phyloP scores from a whole-genome alignment of 2,888 invertebrate genomes.

The Lepetodrilus schrolli region DNA sequence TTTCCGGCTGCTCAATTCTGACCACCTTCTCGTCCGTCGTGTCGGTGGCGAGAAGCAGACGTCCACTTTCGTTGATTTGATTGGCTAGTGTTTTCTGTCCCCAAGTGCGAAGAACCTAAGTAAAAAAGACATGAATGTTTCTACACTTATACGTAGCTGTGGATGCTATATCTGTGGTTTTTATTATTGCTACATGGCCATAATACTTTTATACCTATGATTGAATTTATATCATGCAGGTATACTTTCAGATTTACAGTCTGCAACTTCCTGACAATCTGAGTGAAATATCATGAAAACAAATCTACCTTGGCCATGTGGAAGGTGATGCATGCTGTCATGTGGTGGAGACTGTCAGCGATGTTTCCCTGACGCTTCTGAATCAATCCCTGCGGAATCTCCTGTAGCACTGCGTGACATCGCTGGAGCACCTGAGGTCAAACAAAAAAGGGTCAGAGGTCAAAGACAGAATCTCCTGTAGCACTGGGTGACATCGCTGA shows the following conservation, averaged over 20 bases:
- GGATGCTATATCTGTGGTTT: background rate
- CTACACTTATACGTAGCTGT: background rate
- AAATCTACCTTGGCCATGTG: constrained; percentile 71
- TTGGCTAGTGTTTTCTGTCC: constrained; percentile 70
- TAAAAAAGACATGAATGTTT: background rate
- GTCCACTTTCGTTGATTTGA: constrained; percentile 69
- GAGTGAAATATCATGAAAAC: background rate
- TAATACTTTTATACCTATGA: too few species aligned
- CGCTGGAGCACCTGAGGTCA: constrained; percentile 67
- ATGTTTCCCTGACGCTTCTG: constrained; percentile 66
- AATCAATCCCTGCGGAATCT: constrained; percentile 68
- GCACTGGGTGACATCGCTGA: constrained; percentile 69
- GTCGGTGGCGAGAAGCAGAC: constrained; percentile 65
- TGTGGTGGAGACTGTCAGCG: constrained; percentile 73
- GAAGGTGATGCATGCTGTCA: constrained; percentile 74
- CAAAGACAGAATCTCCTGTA: constrained; percentile 72
- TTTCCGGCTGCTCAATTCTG: constrained; percentile 48
- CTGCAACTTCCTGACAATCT: too few species aligned
- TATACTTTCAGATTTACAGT: too few species aligned
- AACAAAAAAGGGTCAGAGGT: too few species aligned
- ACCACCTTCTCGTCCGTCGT: constrained; percentile 43
- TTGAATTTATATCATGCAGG: too few species aligned
- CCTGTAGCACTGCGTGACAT: constrained; percentile 72
- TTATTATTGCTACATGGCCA: background rate
- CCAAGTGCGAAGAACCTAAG: constrained; percentile 70